Evolutionary conservation across 1,140 invertebrate species (phyloP), one percentile per base, ranked within the genome.

Genomic region (Neuroterus valhalla): DNA sequence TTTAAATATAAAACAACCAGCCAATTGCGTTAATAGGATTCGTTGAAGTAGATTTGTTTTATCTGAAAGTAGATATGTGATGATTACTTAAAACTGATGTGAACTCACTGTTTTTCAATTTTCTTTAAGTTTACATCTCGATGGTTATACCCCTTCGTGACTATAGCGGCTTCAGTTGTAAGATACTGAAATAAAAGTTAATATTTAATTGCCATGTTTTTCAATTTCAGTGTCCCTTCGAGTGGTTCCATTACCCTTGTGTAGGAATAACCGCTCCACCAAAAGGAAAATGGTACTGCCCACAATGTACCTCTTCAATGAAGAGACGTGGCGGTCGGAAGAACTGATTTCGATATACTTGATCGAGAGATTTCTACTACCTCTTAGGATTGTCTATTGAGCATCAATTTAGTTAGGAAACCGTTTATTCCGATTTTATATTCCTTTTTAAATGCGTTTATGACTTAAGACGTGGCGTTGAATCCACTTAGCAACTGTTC

Each of bases 231-330:
- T 99, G 98, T 91, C 96, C 96, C 14, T 97, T 96, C 80, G 98
- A 99, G 89, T 99, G 98, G 98, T 99, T 99, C 91, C 98, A 99
- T 91, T 99, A 98, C 90, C 95, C 96, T 11, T 99, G 98, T 90
- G 98, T 99, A 55, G 96, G 96, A 66, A 96, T 99, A 75, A 96
- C 95, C 0, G 96, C 97, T 74, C 96, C 98, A 15, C 98, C 98
- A 0, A 98, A 98, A 91, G 98, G 98, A 45, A 99, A 98, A 90
- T 99, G 98, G 98, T 99, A 96, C 87, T 99, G 98, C 89, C 97
- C 97, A 0, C 96, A 97, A 82, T 99, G 98, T 91, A 94, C 95
- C 26, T 93, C 95, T 71, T 94, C 96, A 78, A 98, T 98, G 96
- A 96, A 96, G 80, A 92, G 96, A 80, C 92, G 96, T 73, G 93